Percentiles rank a stretch among this genome's conserved stretches.
These are phyloP conservation scores for Zophobas morio DNA, from an alignment of 1,140 invertebrate genomes.

Conservation along the genomic window DNA sequence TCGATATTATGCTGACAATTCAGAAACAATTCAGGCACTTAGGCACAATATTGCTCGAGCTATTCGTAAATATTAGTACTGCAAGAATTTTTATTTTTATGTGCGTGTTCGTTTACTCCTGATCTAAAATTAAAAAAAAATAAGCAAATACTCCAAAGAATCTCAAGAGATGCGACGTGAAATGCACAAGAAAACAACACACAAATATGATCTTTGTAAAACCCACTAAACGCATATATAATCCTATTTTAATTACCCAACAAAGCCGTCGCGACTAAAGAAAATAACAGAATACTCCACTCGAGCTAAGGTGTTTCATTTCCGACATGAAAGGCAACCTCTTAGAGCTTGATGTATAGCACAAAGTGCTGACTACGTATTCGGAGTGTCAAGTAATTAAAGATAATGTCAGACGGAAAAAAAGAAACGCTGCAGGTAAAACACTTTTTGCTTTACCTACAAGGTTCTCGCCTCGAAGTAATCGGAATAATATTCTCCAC, in stretches of 20 bases:
- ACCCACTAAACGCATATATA: background rate
- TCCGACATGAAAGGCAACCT: constrained; percentile 19
- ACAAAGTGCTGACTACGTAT: constrained; percentile 9
- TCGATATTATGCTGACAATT: no score
- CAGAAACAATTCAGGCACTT: no score
- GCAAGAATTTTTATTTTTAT: no score
- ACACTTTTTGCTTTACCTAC: background rate
- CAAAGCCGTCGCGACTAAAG: constrained; percentile 25
- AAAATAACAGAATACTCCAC: constrained; percentile 26
- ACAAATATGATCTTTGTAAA: background rate
- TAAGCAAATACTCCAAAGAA: no score
- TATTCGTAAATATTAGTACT: no score
- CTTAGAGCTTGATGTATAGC: constrained; percentile 13
- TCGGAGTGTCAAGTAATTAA: background rate
- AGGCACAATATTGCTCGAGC: no score
- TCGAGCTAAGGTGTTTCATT: constrained; percentile 9
- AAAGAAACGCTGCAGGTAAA: background rate
- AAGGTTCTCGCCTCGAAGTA: background rate
- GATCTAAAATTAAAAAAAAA: no score
- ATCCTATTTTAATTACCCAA: constrained; percentile 5
- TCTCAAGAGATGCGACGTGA: background rate
- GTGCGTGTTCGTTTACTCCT: no score
- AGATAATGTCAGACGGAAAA: background rate
- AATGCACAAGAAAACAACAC: background rate
- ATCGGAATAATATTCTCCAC: constrained; percentile 18